phyloP scores from a whole-genome alignment of 2,888 invertebrate genomes.

The Catocala fraxini region DNA sequence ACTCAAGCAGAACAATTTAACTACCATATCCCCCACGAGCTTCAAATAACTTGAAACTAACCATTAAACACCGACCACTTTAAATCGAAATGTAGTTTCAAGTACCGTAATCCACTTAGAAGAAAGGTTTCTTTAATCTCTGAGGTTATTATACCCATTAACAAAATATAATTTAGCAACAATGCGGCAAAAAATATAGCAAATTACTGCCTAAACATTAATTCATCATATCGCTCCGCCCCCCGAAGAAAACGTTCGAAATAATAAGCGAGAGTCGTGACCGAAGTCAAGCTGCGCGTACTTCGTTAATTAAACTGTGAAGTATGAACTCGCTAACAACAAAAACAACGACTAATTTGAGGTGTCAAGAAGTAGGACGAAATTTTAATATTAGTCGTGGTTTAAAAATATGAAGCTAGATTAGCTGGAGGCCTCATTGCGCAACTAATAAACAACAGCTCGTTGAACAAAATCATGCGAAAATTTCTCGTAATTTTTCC shows the following conservation, averaged over 20 bases:
- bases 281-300: conserved; percentile 51
- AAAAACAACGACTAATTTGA: conserved; percentile 43
- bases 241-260: conserved; percentile 57
- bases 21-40: conserved; percentile 1
- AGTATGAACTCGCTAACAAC: conserved; percentile 36
- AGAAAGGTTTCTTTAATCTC: conserved; percentile 49
- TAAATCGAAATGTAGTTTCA: conserved; percentile 30
- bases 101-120: conserved; percentile 49
- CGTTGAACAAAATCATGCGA: conserved; percentile 45
- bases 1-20: background rate
- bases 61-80: conserved; percentile 33
- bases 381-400: conserved; percentile 22
- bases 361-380: conserved; percentile 40
- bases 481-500: conserved; percentile 47
- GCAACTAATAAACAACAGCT: conserved; percentile 39
- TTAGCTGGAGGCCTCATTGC: conserved; percentile 41
- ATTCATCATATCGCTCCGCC: conserved; percentile 73
- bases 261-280: conserved; percentile 64
- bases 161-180: conserved; percentile 58
- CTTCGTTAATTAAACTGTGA: conserved; percentile 53
- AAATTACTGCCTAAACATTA: conserved; percentile 75
- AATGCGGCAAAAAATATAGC: conserved; percentile 68
- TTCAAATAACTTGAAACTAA: conserved; percentile 20
- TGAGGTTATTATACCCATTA: conserved; percentile 62
- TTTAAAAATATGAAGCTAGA: conserved; percentile 34